Base-by-base conservation (phyloP, 1,140 invertebrate species). In the Matsumurasca onukii region DNA sequence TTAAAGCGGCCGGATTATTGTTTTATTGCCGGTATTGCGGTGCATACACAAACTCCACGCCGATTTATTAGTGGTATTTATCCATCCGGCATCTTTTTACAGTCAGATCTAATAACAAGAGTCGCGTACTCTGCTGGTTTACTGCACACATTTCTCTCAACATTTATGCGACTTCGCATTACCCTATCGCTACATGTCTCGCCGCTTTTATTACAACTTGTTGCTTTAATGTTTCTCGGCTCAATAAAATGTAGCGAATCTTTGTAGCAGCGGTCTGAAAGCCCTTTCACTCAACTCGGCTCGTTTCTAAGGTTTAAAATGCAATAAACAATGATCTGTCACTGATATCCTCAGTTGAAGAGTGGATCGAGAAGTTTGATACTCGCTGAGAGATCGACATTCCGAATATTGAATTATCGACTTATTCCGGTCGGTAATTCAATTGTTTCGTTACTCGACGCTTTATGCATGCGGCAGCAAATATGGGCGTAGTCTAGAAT, bases 171-270 rank as follows among this genome's bases (percentile, higher is more conserved):
- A 39, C 24, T 22, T 5, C 24, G 22, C 55, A 27, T 59, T 59
- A 52, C 55, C 55, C 55, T 59, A 59, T 59, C 55, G 25, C 22
- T 59, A 59, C 55, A 59, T 59, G 55, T 29, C 13, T 39, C 34
- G 34, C 34, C 5, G 34, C 5, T 39, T 39, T 39, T 39, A 39
- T 39, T 39, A 17, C 34, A 17, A 17, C 34, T 39, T 39, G 34
- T 39, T 39, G 34, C 34, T 39, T 39, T 39, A 39, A 39, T 39
- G 34, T 39, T 39, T 17, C 17, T 39, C 5, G 5, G 17, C 34
- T 5, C 17, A 9, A 39, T 39, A 39, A 39, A 39, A 39, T 39
- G 34, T 39, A 39, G 17, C 5, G 34, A 9, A 17, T 5, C 5
- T 39, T 9, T 17, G 17, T 17, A 5, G 34, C 34, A 39, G 34